Percentiles rank a stretch among this genome's conserved stretches.
phyloP scores from a whole-genome alignment of 2,797 vertebrate genomes.

The Cheirogaleus major region DNA sequence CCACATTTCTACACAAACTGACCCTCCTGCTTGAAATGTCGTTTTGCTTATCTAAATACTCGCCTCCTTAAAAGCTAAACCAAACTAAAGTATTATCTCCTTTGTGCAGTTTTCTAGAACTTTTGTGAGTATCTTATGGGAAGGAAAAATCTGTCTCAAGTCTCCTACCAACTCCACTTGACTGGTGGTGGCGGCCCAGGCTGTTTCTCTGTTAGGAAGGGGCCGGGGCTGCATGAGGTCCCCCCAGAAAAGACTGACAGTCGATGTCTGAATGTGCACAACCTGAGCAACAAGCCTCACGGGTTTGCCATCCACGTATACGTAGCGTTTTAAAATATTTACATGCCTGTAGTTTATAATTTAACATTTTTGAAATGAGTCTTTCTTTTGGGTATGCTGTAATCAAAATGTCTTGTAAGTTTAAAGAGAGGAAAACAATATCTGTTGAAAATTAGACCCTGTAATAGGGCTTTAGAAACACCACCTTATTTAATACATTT shows the following conservation, averaged over 20 bases:
- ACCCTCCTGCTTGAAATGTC: not conserved
- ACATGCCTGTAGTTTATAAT: not conserved
- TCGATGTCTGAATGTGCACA: not conserved
- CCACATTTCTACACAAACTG: not conserved
- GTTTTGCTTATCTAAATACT: not conserved
- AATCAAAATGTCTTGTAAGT: not conserved
- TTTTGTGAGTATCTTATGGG: not conserved
- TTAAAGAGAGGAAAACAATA: not conserved
- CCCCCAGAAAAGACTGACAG: not conserved
- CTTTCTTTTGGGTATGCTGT: not conserved
- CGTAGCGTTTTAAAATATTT: not conserved
- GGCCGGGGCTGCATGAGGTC: too few species aligned
- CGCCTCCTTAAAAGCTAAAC: not conserved
- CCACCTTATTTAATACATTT: not conserved
- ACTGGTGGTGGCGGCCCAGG: not conserved
- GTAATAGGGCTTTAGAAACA: not conserved
- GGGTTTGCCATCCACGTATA: not conserved
- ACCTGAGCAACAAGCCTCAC: fast-evolving
- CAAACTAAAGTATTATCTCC: not conserved
- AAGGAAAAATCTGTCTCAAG: not conserved
- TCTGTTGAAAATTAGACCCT: not conserved
- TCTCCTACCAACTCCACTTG: not conserved
- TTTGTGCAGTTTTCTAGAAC: not conserved
- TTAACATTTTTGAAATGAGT: not conserved
- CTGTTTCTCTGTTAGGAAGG: not conserved